Conservation (phyloP, 2,888 invertebrate genomes). For the Lissonota sp. region DNA sequence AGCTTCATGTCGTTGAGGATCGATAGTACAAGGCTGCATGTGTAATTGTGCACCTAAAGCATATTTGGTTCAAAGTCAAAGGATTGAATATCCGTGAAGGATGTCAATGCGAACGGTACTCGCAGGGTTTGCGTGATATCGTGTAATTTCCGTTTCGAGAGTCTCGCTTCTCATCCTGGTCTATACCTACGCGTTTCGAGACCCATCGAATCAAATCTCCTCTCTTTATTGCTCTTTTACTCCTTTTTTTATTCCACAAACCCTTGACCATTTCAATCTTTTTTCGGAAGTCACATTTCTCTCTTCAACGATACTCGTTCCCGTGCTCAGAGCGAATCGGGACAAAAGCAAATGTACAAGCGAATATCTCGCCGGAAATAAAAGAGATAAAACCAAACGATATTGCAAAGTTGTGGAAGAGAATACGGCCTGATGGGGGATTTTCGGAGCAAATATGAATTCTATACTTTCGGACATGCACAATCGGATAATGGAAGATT, state of each 20-base stretch:
- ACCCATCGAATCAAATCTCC: constrained; percentile 33
- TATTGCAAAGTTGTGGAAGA: constrained; percentile 23
- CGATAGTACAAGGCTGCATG: too few species aligned
- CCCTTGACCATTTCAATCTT: constrained; percentile 32
- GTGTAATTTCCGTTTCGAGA: constrained; percentile 59
- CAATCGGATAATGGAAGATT: too few species aligned
- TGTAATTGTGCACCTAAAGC: not conserved
- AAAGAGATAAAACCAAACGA: constrained; percentile 33
- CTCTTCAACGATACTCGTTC: constrained; percentile 9
- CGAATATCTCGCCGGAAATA: constrained; percentile 23
- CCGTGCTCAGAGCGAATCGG: constrained; percentile 20
- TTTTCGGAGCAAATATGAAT: not conserved
- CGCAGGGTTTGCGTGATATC: constrained; percentile 31
- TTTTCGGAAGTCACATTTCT: constrained; percentile 40
- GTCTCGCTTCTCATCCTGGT: not conserved
- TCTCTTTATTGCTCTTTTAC: constrained; percentile 19
- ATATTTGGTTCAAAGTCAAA: constrained; percentile 34
- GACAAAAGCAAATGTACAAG: not conserved
- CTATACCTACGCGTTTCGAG: not conserved
- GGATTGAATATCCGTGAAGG: constrained; percentile 36
- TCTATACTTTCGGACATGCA: not conserved
- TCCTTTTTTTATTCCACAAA: not conserved
- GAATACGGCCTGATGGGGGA: not conserved
- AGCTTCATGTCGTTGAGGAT: not conserved
- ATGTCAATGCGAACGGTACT: constrained; percentile 30